Evolutionary conservation across 2,113 vertebrate genomes (phyloP), one percentile per base, ranked within the genome.

Genomic region (Oryzias celebensis): DNA sequence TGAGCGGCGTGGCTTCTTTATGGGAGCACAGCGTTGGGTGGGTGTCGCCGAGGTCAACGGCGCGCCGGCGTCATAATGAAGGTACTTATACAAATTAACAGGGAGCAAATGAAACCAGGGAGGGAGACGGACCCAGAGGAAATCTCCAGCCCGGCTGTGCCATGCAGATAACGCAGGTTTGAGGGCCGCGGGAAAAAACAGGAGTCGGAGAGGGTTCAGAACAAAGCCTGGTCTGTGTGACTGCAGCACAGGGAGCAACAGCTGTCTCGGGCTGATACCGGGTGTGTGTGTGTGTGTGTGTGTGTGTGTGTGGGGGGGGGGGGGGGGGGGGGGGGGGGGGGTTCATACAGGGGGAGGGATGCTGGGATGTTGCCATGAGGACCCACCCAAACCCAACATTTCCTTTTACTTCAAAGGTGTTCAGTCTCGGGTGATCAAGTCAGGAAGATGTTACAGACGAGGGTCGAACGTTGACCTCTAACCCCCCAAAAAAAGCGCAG

Each of bases 151-250:
- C 60, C 52, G 75, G 47, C 70, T 75, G 84, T 15, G 49, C 47
- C 67, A 65, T 67, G 31, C 5, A 83, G 85, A 88, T 85, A 85
- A 80, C 47, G 53, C 24, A 69, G 71, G 48, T 66, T 79, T 81
- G 64, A 83, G 67, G 71, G 78, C 64, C 59, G 65, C 5, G 18
- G 52, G 64, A 31, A 58, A 17, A 71, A 82, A 72, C 72, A 78
- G 73, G 69, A 66, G 12, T 51, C 10, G 23, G 42, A 1, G 58
- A n/a, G 71, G 65, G 68, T 77, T 68, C 36, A 18, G 78, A 86
- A 91, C 89, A 92, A 91, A 87, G 89, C 73, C 73, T 51, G 78
- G 77, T 48, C 86, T 92, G 85, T 90, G 36, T 67, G 62, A 56
- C 59, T 76, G 75, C 70, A 85, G 75, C 82, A 74, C 88, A 72